These are phyloP conservation scores for Stomatorhinus ivindoensis DNA, from an alignment of 2,113 vertebrate genomes.

Conservation along the genomic window DNA sequence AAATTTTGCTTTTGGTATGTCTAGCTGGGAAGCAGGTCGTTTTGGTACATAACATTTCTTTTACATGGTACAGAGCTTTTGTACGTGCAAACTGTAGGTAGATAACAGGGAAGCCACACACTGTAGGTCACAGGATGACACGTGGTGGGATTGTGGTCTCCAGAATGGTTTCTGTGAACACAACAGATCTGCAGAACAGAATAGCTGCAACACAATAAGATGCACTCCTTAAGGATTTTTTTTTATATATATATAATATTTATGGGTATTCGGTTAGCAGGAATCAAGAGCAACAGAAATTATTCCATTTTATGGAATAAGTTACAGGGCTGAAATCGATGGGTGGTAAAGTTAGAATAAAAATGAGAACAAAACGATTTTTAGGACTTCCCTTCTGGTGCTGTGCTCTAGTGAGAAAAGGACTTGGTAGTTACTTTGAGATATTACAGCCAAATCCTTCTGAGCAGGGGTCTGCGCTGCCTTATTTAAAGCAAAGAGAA, in stretches of 20 bases:
- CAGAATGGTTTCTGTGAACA: neutral
- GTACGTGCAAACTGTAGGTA: neutral
- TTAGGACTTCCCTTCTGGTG: neutral
- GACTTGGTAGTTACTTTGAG: neutral
- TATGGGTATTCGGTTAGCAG: neutral
- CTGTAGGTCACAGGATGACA: neutral
- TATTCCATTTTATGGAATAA: neutral
- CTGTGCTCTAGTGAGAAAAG: neutral
- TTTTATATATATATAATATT: neutral
- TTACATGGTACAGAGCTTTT: neutral
- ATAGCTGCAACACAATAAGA: neutral
- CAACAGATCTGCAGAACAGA: neutral
- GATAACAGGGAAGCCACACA: neutral
- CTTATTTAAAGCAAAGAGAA: neutral
- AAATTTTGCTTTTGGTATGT: neutral
- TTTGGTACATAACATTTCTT: neutral
- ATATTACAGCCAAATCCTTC: neutral
- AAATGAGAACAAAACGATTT: neutral
- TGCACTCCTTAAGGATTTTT: neutral
- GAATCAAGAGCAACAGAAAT: neutral
- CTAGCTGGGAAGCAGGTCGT: neutral
- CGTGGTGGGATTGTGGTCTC: neutral
- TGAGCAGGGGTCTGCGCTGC: neutral
- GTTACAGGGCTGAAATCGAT: neutral
- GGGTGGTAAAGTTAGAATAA: neutral